Conservation (phyloP, 2,113 vertebrate genomes). For the Lepisosteus osseus region DNA sequence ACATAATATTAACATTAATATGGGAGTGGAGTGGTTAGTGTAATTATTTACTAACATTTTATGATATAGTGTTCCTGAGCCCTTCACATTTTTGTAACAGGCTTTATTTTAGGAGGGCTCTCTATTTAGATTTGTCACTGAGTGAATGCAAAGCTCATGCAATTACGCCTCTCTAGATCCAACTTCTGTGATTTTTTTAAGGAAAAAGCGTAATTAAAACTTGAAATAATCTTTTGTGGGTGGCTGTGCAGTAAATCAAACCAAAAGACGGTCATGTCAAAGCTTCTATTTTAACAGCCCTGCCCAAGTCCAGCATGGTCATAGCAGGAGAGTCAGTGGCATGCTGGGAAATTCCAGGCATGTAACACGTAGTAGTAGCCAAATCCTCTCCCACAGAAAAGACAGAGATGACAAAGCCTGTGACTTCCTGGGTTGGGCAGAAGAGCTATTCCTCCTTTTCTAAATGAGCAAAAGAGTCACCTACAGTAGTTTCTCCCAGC, state of each 20-base stretch:
- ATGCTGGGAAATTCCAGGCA: too few species aligned
- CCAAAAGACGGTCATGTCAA: not conserved
- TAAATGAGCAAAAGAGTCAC: not conserved
- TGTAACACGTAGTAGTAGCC: not conserved
- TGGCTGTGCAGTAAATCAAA: not conserved
- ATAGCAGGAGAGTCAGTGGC: not conserved
- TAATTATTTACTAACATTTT: too few species aligned
- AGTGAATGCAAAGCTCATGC: not conserved
- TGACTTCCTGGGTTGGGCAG: too few species aligned
- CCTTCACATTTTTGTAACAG: not conserved
- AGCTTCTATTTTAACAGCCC: not conserved
- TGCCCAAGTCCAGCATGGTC: not conserved
- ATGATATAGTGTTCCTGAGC: too few species aligned
- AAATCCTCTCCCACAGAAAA: not conserved
- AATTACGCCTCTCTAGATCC: not conserved
- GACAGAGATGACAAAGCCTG: too few species aligned
- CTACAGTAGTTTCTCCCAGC: not conserved
- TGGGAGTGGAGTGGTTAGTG: too few species aligned
- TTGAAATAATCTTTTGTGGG: slow-evolving; percentile 1
- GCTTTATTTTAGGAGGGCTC: not conserved
- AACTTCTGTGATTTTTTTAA: not conserved
- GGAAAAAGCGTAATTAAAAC: not conserved
- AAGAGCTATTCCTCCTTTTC: too few species aligned
- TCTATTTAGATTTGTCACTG: too few species aligned
- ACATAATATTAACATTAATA: too few species aligned